phyloP scores from a whole-genome alignment of 2,113 vertebrate species.

The Bubalus kerabau region DNA sequence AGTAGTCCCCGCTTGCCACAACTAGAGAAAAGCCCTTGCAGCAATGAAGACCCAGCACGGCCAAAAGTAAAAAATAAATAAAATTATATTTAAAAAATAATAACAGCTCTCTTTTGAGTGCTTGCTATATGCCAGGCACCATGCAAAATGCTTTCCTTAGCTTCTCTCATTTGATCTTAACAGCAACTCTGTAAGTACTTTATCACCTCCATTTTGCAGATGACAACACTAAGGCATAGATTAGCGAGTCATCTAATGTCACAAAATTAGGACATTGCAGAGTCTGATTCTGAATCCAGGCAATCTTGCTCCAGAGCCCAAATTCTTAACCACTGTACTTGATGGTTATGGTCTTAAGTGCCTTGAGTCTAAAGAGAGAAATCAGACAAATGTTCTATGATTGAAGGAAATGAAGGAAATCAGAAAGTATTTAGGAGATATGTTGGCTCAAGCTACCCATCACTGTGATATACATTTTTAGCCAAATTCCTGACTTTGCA shows the following conservation, averaged over 20 bases:
- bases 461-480: background rate
- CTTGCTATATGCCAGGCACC: background rate
- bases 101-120: background rate
- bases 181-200: background rate
- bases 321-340: background rate
- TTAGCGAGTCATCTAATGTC: background rate
- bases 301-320: constrained; percentile 38
- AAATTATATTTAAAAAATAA: background rate
- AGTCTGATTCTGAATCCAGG: constrained; percentile 1
- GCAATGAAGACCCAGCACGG: background rate
- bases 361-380: background rate
- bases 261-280: background rate
- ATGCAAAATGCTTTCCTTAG: background rate
- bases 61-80: background rate
- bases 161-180: background rate
- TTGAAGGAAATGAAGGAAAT: background rate
- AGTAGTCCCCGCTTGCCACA: background rate
- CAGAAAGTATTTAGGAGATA: background rate
- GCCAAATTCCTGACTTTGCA: background rate
- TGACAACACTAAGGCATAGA: constrained; percentile 9
- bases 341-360: background rate
- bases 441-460: background rate
- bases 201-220: background rate
- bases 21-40: background rate
- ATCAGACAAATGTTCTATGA: background rate